These are phyloP conservation scores for Taxidea taxus DNA, from an alignment of 2,113 vertebrate genomes.

Conservation along the genomic window DNA sequence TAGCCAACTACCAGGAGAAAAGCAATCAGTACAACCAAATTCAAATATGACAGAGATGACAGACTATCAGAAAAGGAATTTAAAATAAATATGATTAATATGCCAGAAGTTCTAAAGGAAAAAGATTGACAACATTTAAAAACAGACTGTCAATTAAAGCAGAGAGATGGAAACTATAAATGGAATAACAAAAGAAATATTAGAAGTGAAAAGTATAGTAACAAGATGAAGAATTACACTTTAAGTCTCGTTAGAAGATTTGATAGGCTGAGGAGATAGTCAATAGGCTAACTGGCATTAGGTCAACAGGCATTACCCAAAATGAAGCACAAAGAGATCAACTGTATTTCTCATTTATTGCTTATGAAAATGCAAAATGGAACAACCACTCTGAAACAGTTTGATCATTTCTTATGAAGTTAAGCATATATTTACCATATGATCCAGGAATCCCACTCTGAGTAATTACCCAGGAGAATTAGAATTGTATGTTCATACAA, in stretches of 20 bases:
- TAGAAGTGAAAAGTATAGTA: neutral
- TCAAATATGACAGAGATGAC: neutral
- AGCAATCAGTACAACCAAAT: neutral
- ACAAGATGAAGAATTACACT: neutral
- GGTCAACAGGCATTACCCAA: neutral
- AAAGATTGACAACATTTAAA: neutral
- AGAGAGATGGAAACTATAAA: neutral
- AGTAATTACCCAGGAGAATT: neutral
- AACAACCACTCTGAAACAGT: neutral
- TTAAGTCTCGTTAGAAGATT: neutral
- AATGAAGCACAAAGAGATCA: neutral
- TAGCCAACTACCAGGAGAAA: neutral
- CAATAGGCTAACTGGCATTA: neutral
- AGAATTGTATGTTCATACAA: neutral
- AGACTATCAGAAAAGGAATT: neutral
- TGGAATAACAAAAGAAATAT: neutral
- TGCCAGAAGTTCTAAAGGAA: neutral
- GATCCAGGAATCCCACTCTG: neutral
- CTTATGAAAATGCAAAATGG: neutral
- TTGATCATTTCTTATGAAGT: neutral
- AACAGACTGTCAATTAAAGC: neutral
- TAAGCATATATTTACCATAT: neutral
- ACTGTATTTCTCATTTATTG: neutral
- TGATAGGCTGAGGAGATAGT: neutral
- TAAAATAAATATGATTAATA: neutral